A percentile compares a stretch with the other conserved stretches of the same genome.
phyloP scores from a whole-genome alignment of 30 jellyfish, hydroid and myxozoan species.

The Pseudorhiza aurosa region DNA sequence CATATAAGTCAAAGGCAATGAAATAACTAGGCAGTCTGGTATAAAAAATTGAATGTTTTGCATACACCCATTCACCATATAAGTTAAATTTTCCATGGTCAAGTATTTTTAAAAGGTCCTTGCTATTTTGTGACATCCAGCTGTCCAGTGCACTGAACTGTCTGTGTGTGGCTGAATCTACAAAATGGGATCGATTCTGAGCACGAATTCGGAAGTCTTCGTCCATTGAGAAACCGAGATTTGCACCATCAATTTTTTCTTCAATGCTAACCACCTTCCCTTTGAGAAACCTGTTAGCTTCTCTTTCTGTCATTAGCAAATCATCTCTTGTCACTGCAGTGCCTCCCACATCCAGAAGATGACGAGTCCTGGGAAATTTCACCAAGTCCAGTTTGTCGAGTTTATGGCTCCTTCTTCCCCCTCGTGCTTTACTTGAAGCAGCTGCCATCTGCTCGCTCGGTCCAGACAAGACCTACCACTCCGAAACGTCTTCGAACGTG shows the following conservation, averaged over 20 bases:
- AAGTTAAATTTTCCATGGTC: constrained; percentile 51
- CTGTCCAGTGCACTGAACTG: constrained; percentile 78
- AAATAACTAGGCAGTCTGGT: constrained; percentile 67
- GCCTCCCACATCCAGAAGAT: constrained; percentile 88
- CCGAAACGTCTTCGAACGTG: too few relatives aligned
- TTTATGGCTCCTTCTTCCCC: not conserved
- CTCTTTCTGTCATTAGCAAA: constrained; percentile 75
- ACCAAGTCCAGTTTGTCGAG: constrained; percentile 29
- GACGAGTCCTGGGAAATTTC: constrained; percentile 88
- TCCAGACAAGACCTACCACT: too few relatives aligned
- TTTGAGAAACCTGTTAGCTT: constrained; percentile 52
- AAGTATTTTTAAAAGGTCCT: constrained; percentile 28
- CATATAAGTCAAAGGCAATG: constrained; percentile 84
- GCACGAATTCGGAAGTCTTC: constrained; percentile 44
- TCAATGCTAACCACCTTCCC: constrained; percentile 56
- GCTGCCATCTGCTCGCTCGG: too few relatives aligned
- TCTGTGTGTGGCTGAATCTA: constrained; percentile 62
- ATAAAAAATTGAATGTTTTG: constrained; percentile 84
- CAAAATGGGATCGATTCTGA: constrained; percentile 89
- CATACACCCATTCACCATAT: constrained; percentile 93
- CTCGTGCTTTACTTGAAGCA: not conserved
- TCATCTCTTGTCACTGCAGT: constrained; percentile 85
- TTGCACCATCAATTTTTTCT: constrained; percentile 96
- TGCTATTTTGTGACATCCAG: constrained; percentile 67
- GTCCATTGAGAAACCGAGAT: constrained; percentile 76